Conservation (phyloP, 2,797 vertebrate genomes). For the Neosilurus hyrtlii region DNA sequence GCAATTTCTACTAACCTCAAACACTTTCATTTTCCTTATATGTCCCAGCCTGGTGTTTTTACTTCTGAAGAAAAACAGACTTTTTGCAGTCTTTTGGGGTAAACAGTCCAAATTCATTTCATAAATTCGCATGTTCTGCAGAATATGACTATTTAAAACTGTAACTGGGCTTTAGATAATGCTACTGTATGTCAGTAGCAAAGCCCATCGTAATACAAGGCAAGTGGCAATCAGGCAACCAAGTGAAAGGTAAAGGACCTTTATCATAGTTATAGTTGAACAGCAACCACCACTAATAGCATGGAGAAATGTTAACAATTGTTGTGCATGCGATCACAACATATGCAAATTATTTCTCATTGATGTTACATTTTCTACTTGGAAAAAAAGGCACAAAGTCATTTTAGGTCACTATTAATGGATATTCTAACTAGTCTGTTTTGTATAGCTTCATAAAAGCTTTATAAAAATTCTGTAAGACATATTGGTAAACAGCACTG, state of each 20-base stretch:
- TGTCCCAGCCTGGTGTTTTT: constrained; percentile 46
- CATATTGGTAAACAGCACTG: not conserved
- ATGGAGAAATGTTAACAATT: no score
- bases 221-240: not conserved
- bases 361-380: not conserved
- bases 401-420: not conserved
- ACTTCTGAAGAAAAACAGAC: constrained; percentile 43
- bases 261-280: not conserved
- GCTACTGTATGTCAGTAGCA: not conserved
- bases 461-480: not conserved
- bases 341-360: not conserved
- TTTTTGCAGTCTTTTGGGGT: not conserved
- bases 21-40: constrained; percentile 38
- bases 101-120: not conserved
- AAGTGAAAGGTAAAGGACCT: not conserved
- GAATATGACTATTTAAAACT: not conserved
- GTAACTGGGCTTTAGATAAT: not conserved
- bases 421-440: not conserved
- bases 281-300: not conserved
- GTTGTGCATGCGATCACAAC: no score
- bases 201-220: not conserved
- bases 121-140: not conserved
- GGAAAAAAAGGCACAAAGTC: not conserved
- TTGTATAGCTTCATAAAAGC: not conserved
- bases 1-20: not conserved